Conservation (phyloP, 2,113 vertebrate species). For the Ovis canadensis region DNA sequence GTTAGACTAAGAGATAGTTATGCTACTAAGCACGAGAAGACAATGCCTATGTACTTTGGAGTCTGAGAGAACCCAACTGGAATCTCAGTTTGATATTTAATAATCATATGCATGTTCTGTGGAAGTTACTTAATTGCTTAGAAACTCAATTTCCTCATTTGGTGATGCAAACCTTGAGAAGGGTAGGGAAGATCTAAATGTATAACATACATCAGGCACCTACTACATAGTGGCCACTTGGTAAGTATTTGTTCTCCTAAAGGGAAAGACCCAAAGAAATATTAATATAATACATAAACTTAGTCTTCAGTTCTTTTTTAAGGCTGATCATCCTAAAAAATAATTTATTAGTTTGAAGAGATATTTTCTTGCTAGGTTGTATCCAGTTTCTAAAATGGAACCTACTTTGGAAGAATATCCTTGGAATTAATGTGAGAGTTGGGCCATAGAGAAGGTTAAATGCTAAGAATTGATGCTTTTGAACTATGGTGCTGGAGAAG, state of each 20-base stretch:
- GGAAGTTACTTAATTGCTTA: constrained; percentile 3
- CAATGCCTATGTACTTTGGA: not conserved
- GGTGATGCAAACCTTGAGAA: not conserved
- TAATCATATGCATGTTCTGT: not conserved
- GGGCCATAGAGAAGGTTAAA: not conserved
- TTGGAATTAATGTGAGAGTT: not conserved
- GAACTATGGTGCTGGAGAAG: not conserved
- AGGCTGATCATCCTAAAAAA: not conserved
- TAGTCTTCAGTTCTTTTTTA: not conserved
- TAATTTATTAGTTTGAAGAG: not conserved
- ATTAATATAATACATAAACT: not conserved
- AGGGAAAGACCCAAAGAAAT: not conserved
- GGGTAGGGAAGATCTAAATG: not conserved
- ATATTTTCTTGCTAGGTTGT: not conserved
- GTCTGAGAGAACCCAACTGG: not conserved
- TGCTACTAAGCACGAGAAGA: not conserved
- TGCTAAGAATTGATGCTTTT: not conserved
- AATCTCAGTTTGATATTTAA: not conserved
- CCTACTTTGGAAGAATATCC: not conserved
- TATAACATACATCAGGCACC: not conserved
- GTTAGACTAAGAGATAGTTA: not conserved
- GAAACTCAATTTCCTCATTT: not conserved
- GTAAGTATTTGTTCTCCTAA: not conserved
- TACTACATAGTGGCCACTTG: not conserved
- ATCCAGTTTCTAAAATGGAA: not conserved